Evolutionary conservation across 2,888 invertebrate genomes (phyloP), one percentile per base, ranked within the genome.

Genomic region (Meiosimyza decipiens): DNA sequence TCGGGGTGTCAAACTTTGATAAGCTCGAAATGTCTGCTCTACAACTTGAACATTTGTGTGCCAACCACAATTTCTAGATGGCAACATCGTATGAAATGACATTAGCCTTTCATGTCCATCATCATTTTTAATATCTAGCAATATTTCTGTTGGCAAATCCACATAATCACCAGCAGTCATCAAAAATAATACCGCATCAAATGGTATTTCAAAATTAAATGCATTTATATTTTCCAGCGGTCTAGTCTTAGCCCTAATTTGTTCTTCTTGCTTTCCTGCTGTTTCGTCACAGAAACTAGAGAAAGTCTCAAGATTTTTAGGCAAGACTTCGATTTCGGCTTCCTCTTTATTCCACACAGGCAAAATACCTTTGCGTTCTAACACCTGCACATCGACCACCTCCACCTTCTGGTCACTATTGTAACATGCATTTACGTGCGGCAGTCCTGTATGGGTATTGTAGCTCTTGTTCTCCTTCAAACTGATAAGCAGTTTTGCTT

Each of bases 111-210:
- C 64, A 0, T 52, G 52, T 1, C 47, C 49, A 0, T 62, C 67
- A 2, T 66, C 76, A 1, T 72, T 71, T 0, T 66, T 22, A 13
- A 81, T 77, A 1, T 70, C 71, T 3, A 85, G 18, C 5, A 81
- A 33, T 76, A 82, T 79, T 74, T 85, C 86, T 1, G 79, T 78
- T 1, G 86, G 81, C 49, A 83, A 57, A 54, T 86, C 85, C 4
- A 78, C 62, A 65, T 83, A 83, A 1, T 80, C 80, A 1, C 80
- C 82, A 0, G 82, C 74, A 4, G 77, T 78, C 0, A 86, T 18
- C 0, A 85, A 68, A 72, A 85, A 80, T 5, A 85, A 50, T 4
- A 85, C 65, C 0, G 84, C 79, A 3, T 84, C 83, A 3, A 80
- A 22, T 0, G 84, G 82, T 16, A 85, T 60, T 16, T 78, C 68